Base-by-base conservation (phyloP, 2,888 invertebrate genomes). In the Alcis repandata region DNA sequence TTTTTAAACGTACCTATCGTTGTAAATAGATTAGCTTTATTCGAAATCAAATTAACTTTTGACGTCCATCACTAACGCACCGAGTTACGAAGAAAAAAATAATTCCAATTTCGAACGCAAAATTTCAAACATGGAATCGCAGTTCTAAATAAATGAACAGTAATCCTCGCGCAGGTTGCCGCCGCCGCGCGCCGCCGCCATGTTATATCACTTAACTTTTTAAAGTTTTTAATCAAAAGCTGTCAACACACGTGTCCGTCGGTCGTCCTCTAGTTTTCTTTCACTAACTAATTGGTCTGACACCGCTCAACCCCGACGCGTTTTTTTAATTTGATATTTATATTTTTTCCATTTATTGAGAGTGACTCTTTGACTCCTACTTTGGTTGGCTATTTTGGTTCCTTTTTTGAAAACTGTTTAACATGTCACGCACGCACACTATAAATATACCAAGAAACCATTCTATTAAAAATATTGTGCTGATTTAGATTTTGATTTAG, bases 221-320 rank as follows among this genome's bases (percentile, higher is more conserved):
- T 51, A 36, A 79, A 79, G 73, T 76, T 82, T 80, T 84, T 82
- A 83, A 84, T 84, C 81, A 84, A 82, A 82, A 71, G 74, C 76
- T 79, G 87, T 87, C 88, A 87, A 79, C 84, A 82, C 83, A 81
- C 65, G 36, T 85, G 89, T 89, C 90, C 86, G 85, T 84, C 89
- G 87, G 84, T 83, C 87, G 81, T 82, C 78, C 80, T 82, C 80
- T 80, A 81, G 82, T 53, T 40, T 86, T 89, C 89, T 89, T 91
- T 91, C 88, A 88, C 82, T 73, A 83, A 90, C 92, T 92, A 92
- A 92, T 92, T 92, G 92, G 88, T 91, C 83, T 91, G 91, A 90
- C 92, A 86, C 80, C 78, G 80, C 57, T 57, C 75, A 85, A 85
- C 88, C 87, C 85, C 80, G 83, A 72, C 79, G 73, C 78, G 78